Evolutionary conservation across 2,888 invertebrate species (phyloP), one percentile per base, ranked within the genome.

Genomic region (Epinotia bilunana): DNA sequence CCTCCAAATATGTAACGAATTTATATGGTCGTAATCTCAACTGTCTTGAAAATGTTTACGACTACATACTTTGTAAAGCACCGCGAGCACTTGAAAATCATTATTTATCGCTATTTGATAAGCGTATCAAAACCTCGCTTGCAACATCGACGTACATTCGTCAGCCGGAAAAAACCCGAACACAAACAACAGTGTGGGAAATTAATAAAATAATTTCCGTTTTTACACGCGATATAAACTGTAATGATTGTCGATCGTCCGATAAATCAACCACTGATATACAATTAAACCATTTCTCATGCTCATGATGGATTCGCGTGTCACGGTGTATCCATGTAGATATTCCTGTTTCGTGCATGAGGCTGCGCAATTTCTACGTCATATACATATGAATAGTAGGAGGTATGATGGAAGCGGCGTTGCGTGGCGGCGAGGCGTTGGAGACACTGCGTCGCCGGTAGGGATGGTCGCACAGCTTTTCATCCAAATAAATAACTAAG

Each of bases 211-310:
- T 73, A 75, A 78, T 79, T 74, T 79, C 33, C 18, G 55, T 58
- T 73, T 79, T 79, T 80, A 78, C 82, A 79, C 80, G 82, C 80
- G 76, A 85, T 83, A 82, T 83, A 77, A 78, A 78, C 78, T 77
- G 78, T 77, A 57, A 63, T 65, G 77, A 73, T 74, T 62, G 73
- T 65, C 58, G 72, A 78, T 78, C 78, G 70, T 76, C 77, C 80
- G 76, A 82, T 84, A 84, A 83, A 83, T 83, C 84, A 83, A 77
- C 79, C 78, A 78, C 78, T 77, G 80, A 83, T 82, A 77, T 84
- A 81, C 83, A 84, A 87, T 85, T 82, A 83, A 80, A 85, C 81
- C 80, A 86, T 85, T 86, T 88, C 83, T 83, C 85, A 86, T 84
- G 83, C 82, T 80, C 82, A 82, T 82, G 84, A 86, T 82, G 77